Conservation (phyloP, 2,113 vertebrate genomes). For the Pteruthius melanotis region DNA sequence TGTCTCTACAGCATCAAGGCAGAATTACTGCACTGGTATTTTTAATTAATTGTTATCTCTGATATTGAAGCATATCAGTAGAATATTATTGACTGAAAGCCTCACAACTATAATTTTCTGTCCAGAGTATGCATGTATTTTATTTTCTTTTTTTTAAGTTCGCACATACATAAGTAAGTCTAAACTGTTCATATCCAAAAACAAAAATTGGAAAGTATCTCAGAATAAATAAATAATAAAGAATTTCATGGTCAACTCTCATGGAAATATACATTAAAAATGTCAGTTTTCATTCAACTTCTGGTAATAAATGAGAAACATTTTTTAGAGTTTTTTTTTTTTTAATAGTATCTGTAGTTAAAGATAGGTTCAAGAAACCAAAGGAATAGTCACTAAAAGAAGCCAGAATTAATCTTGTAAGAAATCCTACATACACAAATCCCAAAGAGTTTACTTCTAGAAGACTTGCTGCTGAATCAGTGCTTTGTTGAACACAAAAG, state of each 20-base stretch:
- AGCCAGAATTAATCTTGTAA: neutral
- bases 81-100: neutral
- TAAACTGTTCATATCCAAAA: neutral
- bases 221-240: neutral
- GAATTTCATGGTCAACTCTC: neutral
- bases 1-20: neutral
- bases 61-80: neutral
- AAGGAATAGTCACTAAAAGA: neutral
- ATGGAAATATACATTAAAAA: neutral
- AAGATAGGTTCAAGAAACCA: neutral
- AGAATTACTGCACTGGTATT: neutral
- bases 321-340: neutral
- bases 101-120: neutral
- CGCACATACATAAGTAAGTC: neutral
- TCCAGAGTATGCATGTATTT: neutral
- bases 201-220: neutral
- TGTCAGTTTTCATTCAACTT: neutral
- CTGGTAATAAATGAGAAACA: neutral
- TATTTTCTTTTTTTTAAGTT: neutral
- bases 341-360: neutral
- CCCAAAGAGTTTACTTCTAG: neutral
- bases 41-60: neutral
- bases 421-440: neutral
- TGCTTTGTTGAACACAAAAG: neutral
- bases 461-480: neutral